Evolutionary conservation across 2,888 invertebrate genomes (phyloP).

Genomic region (Ormyrus labotus): DNA sequence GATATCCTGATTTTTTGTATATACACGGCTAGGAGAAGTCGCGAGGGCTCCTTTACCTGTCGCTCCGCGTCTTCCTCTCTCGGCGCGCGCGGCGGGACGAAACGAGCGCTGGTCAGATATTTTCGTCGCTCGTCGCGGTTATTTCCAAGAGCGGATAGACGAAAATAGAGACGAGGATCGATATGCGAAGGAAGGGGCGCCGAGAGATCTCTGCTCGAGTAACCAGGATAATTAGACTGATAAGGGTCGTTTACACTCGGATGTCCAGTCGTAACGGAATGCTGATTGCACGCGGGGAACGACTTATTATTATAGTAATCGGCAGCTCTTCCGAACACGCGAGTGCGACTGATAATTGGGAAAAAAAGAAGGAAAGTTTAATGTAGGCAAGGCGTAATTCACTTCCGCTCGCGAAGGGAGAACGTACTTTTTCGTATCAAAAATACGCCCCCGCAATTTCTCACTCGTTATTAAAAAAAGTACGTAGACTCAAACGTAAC

Average conservation of each 20-base stretch:
- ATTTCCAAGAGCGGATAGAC: conserved; percentile 26
- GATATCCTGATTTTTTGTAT: background rate
- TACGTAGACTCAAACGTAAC: too few relatives aligned
- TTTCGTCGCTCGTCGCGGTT: conserved; percentile 25
- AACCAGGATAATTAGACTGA: conserved; percentile 30
- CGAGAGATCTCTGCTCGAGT: background rate
- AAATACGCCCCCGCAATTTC: too few relatives aligned
- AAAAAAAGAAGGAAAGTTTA: too few relatives aligned
- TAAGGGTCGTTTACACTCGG: conserved; percentile 6
- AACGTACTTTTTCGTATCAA: too few relatives aligned
- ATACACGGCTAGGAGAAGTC: too few relatives aligned
- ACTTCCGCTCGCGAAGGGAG: too few relatives aligned
- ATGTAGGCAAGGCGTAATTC: too few relatives aligned
- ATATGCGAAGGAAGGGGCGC: background rate
- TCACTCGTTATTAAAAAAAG: too few relatives aligned
- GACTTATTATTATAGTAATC: background rate
- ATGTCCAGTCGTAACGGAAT: background rate
- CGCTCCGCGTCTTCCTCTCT: background rate
- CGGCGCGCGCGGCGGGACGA: background rate
- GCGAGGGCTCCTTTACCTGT: background rate
- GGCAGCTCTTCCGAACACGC: too few relatives aligned
- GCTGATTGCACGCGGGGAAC: background rate
- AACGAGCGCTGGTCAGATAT: conserved; percentile 9
- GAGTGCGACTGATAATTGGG: too few relatives aligned
- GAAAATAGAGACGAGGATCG: conserved; percentile 38